Evolutionary conservation across 2,797 vertebrate species (phyloP).

Genomic region (Luscinia megarhynchos): DNA sequence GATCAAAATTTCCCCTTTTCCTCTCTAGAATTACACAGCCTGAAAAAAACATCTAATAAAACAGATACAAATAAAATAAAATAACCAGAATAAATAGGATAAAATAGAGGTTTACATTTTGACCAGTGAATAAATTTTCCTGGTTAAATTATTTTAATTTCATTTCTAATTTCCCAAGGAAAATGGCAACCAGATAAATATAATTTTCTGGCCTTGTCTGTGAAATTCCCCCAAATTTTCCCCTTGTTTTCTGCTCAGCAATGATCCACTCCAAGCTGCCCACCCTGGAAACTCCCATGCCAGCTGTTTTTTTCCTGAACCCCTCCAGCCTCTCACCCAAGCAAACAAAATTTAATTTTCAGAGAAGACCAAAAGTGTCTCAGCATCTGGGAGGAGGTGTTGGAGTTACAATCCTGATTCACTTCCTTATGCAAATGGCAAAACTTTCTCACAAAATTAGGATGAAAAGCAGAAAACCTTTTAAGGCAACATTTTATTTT

Average conservation of each 20-base stretch:
- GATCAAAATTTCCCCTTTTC: neutral
- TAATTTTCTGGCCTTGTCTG: neutral
- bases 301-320: neutral
- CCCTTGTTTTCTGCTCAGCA: neutral
- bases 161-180: neutral
- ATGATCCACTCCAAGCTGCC: neutral
- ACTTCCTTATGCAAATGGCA: neutral
- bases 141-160: neutral
- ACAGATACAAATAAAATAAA: neutral
- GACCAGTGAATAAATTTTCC: neutral
- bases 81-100: neutral
- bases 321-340: neutral
- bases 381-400: neutral
- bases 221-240: neutral
- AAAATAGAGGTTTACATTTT: neutral
- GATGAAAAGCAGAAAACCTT: neutral
- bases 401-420: neutral
- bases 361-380: neutral
- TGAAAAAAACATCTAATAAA: neutral
- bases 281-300: neutral
- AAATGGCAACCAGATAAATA: neutral
- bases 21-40: neutral
- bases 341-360: neutral
- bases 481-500: neutral
- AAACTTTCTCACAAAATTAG: neutral